Base-by-base conservation (phyloP, 2,888 invertebrate genomes). In the Lycia hirtaria region DNA sequence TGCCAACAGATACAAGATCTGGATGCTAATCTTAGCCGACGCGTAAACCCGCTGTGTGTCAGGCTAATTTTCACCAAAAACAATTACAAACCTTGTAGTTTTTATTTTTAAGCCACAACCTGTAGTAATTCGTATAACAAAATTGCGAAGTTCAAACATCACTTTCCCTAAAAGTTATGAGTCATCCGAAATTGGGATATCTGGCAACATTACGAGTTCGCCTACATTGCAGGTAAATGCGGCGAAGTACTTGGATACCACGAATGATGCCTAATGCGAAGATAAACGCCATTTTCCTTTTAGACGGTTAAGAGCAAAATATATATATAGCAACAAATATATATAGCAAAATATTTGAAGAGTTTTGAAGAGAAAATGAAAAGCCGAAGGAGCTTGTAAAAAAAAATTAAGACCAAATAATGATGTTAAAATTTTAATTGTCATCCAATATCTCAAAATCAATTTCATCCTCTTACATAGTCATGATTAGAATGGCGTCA, bases 221-320 rank as follows among this genome's bases (percentile, higher is more conserved):
- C 33, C 43, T 44, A 53, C 43, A 48, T 38, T 52, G 37, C 51
- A 48, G 43, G 43, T 48, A 57, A 43, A 52, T 52, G 48, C 37
- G 48, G 43, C 22, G 15, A 32, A n/a, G 14, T 48, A 30, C 30
- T 48, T 47, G 48, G 48, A 35, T 49, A 28, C 17, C 20, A 9
- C 14, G 33, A 33, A 44, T 49, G 49, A 49, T 37, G 41, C 40
- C 41, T 48, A 52, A 57, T 41, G 35, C 35, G 24, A 19, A 56
- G 7, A 44, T 52, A 40, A 48, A 22, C 33, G 32, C 40, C 37
- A 17, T 45, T n/a, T n/a, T 43, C 26, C 26, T 37, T 28, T 52
- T 26, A 22, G 33, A 32, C 30, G 10, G 12, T 7, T 20, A 33
- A 15, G 22, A 45, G 9, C 22, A 32, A 45, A 45, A 22, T 32